Evolutionary conservation across 2,797 vertebrate species (phyloP), one percentile per base, ranked within the genome.

Genomic region (Acanthis flammea): DNA sequence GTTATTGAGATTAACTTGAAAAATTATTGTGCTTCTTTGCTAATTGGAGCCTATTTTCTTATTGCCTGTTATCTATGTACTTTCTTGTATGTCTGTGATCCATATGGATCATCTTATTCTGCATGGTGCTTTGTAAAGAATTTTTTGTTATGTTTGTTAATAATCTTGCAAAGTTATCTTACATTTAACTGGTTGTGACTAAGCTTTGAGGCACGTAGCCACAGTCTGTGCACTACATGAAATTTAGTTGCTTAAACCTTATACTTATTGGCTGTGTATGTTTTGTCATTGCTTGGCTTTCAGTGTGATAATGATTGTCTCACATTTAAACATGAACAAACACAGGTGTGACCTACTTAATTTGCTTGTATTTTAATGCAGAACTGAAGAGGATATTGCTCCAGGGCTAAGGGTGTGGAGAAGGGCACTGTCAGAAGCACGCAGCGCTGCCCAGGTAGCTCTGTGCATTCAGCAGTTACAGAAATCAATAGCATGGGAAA

Each of bases 401-500:
- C 99, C 99, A 14, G 99, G 99, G 66, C 98, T 99, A 98, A 99
- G 98, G 98, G 98, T 99, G 77, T 99, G 99, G 99, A 98, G 99
- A 97, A 99, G 98, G 97, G 99, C 99, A 42, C 97, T 99, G 93
- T 98, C 97, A 76, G 99, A 99, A 97, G 99, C 99, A 12, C 98
- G 98, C 60, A 99, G 99, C 93, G 99, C 99, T 65, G 99, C 99
- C 70, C 99, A 99, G 98, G 97, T 99, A 97, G 99, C 99, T 96
- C 99, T 99, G 98, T 99, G 99, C 94, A 98, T 99, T 97, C 99
- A 99, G 98, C 99, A 99, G 88, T 98, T 99, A 94, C 99, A 99
- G 98, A 99, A 99, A 98, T 99, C 99, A 77, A 99, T 99, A 93
- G 99, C 99, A 79, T 99, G 99, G 99, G 99, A 99, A 98, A 98